Evolutionary conservation across 2,113 vertebrate genomes (phyloP), one percentile per base, ranked within the genome.

Genomic region (Entomyzon cyanotis): DNA sequence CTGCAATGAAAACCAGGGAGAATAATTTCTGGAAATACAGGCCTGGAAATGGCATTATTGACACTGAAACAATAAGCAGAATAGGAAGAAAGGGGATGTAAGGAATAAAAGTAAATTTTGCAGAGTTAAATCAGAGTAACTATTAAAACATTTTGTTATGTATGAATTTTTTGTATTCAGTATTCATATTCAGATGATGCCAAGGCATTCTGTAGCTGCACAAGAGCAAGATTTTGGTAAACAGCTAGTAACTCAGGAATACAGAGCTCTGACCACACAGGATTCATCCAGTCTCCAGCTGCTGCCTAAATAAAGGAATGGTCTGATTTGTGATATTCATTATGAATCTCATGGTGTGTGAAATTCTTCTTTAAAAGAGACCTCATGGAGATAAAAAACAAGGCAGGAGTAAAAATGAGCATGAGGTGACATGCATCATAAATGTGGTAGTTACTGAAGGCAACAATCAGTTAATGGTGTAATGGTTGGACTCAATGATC

Each of bases 391-490:
- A 35, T 47, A 46, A 86, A 87, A 59, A 28, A 7, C 2, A 5
- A 80, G 7, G 3, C 13, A 60, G 25, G 19, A 62, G 11, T 31
- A 4, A 77, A 90, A 84, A 73, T n/a, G 2, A 35, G 4, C 11
- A 18, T 7, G 17, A 17, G 20, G 4, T 12, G 21, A 44, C 10
- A 15, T 0, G 0, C 8, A 8, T n/a, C 37, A n/a, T 21, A 62
- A 3, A 46, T 2, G 17, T 64, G 1, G 0, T 35, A 23, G 31
- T 27, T 46, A 55, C 15, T 81, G 42, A 95, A 35, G 18, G 19
- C 18, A 47, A 14, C 2, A 4, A 68, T 15, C 16, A 49, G 31
- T 37, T 27, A 63, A 63, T 2, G 10, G 5, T 27, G 41, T 49
- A 63, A 63, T 19, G 22, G 25, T 5, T 77, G 18, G 12, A 76